A percentile compares a stretch with the other conserved stretches of the same genome.
Conservation (phyloP, 2,888 invertebrate genomes). For the Nomada flava region DNA sequence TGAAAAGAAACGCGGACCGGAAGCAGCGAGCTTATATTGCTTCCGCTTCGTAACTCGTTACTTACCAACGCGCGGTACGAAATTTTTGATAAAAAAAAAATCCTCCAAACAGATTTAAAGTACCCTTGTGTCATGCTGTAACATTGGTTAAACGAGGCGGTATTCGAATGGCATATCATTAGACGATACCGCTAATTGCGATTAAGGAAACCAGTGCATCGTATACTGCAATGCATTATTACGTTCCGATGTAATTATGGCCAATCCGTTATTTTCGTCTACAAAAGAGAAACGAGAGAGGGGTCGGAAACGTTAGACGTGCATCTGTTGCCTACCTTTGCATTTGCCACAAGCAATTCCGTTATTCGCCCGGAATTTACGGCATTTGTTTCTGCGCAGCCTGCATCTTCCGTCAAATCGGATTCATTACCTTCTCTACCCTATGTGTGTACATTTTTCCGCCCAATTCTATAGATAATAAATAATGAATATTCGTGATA, state of each 20-base stretch:
- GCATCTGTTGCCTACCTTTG: slow-evolving; percentile 48
- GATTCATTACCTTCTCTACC: not conserved
- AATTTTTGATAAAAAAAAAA: slow-evolving; percentile 15
- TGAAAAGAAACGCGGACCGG: slow-evolving; percentile 60
- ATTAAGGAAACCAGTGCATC: slow-evolving; percentile 3
- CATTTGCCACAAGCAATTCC: slow-evolving; percentile 55
- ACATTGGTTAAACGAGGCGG: too few species aligned
- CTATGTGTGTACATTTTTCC: not conserved
- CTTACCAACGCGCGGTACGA: slow-evolving; percentile 14
- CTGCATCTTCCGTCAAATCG: slow-evolving; percentile 14
- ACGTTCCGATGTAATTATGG: slow-evolving; percentile 27
- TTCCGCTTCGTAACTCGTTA: slow-evolving; percentile 66
- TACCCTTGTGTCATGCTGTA: not conserved
- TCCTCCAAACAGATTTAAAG: not conserved
- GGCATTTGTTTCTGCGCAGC: slow-evolving; percentile 50
- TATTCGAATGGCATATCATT: not conserved
- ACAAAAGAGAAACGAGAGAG: slow-evolving; percentile 17
- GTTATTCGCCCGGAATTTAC: slow-evolving; percentile 72
- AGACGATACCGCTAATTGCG: slow-evolving; percentile 17
- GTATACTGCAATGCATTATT: not conserved
- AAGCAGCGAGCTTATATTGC: slow-evolving; percentile 56
- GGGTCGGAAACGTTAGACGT: slow-evolving; percentile 61
- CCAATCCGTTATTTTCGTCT: slow-evolving; percentile 52
- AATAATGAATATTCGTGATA: too few species aligned
- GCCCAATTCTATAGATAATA: too few species aligned